Conservation (phyloP, 2,113 vertebrate genomes). For the Silurus asotus region DNA sequence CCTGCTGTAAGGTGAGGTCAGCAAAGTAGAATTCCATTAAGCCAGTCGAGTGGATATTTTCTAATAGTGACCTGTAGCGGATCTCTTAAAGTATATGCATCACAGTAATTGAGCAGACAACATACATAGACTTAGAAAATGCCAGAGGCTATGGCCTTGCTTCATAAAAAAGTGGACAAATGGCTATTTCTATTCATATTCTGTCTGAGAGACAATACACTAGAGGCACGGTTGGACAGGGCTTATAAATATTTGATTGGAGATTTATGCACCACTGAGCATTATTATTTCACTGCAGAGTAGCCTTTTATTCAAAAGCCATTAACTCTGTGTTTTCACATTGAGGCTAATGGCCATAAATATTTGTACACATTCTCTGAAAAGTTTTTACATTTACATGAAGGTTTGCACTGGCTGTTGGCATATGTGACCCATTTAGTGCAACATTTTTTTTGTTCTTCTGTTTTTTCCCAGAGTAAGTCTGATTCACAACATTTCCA, state of each 20-base stretch:
- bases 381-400: constrained; percentile 8
- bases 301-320: constrained; percentile 33
- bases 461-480: constrained; percentile 11
- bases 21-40: not conserved
- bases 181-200: constrained; percentile 36
- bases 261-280: constrained; percentile 38
- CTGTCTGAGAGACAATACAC: constrained; percentile 29
- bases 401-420: not conserved
- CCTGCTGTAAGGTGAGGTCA: not conserved
- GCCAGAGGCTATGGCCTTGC: constrained; percentile 28
- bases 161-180: constrained; percentile 10
- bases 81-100: constrained; percentile 11
- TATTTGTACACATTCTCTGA: constrained; percentile 15
- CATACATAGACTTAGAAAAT: not conserved
- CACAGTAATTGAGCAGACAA: constrained; percentile 17
- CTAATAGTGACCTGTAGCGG: not conserved
- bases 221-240: constrained; percentile 30
- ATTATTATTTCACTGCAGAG: constrained; percentile 30
- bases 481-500: constrained; percentile 40
- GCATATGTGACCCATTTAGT: constrained; percentile 33
- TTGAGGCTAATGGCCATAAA: constrained; percentile 38
- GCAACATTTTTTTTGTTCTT: not conserved
- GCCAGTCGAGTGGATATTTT: not conserved
- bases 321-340: constrained; percentile 40
- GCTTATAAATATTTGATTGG: constrained; percentile 51